A percentile compares a stretch with the other conserved stretches of the same genome.
Evolutionary conservation across 2,113 vertebrate species (phyloP).

Genomic region (Alethe diademata): DNA sequence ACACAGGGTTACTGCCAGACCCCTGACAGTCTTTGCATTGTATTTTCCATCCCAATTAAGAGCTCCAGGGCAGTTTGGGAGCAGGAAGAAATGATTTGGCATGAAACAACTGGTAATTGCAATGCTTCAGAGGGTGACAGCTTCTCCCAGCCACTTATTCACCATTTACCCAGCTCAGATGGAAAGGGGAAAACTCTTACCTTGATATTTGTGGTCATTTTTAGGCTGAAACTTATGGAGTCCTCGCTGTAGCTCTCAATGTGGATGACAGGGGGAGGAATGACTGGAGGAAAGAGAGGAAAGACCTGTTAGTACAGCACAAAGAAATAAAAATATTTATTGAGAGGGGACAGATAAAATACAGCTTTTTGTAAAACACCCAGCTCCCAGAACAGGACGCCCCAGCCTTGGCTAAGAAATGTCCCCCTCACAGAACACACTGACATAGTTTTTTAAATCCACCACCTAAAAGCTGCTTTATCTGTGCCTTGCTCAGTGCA

Average conservation of each 20-base stretch:
- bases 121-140: neutral
- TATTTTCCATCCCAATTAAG: neutral
- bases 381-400: neutral
- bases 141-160: neutral
- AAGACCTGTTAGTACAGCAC: neutral
- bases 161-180: neutral
- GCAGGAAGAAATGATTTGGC: neutral
- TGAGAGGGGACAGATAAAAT: neutral
- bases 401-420: rapidly evolving
- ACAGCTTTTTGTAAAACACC: neutral
- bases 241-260: conserved; percentile 75
- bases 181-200: conserved; percentile 44
- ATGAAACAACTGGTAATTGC: neutral
- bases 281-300: conserved; percentile 71
- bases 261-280: conserved; percentile 85
- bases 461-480: neutral
- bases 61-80: neutral
- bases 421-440: neutral
- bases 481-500: neutral
- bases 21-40: neutral
- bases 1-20: neutral
- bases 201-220: conserved; percentile 78
- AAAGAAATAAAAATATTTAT: neutral
- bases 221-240: conserved; percentile 84
- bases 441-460: neutral